Base-by-base conservation (phyloP, 2,797 vertebrate genomes). In the Austrolebias charrua region DNA sequence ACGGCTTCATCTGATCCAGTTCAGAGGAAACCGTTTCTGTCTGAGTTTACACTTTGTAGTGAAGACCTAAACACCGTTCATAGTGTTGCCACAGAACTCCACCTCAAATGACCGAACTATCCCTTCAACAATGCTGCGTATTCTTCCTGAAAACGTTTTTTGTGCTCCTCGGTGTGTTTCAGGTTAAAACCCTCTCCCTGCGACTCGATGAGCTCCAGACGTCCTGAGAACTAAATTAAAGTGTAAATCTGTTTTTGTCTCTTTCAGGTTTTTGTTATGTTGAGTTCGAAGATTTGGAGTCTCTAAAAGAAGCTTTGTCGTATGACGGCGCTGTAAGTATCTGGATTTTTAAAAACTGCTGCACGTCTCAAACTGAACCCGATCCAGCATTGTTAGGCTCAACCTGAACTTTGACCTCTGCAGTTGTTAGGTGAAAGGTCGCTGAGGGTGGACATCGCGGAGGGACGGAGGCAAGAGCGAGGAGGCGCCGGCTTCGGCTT, bases 211-310 rank as follows among this genome's bases (percentile, higher is more conserved):
- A 24, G 24, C 24, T 24, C 24, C 24, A 24, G 24, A 1, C 24
- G 24, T 24, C 24, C 24, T 24, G 24, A 24, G 24, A 3, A 24
- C 2, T 24, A 24, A 24, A 24, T 3, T 24, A 24, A 24, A 24
- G 24, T 24, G 24, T 24, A 24, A 24, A 24, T 24, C 2, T n/a
- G 16, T 20, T 15, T 67, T 2, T 43, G 24, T 73, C 4, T 71
- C 28, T 81, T 90, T 0, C 84, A 99, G 97, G 97, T 73, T 99
- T 99, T 92, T 99, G 97, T 95, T 99, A 99, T 66, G 97, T 99
- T 81, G 97, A 99, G 90, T 99, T 99, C 56, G 96, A 99, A 48
- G 97, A 98, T 56, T 84, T 98, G 92, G 96, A 98, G 38, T 98
- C 97, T 60, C 93, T 99, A 85, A 98, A 97, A 91, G 97, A 98